A percentile compares a stretch with the other conserved stretches of the same genome.
Evolutionary conservation across 2,888 invertebrate genomes (phyloP).

Genomic region (Ferrisia virgata): DNA sequence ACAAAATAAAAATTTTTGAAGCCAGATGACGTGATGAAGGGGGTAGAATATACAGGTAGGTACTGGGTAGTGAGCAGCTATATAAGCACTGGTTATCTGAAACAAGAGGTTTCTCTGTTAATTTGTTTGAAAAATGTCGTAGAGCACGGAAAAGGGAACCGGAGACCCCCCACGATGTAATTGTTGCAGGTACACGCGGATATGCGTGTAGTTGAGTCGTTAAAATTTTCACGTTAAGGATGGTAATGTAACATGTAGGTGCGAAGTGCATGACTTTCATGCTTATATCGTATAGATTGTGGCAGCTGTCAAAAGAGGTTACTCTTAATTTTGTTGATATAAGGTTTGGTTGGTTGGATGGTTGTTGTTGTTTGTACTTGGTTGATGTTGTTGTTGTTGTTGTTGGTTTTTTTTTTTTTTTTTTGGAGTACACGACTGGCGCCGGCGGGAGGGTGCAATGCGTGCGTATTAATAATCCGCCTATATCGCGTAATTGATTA

Average conservation of each 20-base stretch:
- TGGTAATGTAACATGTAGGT: not conserved
- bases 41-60: too few species aligned
- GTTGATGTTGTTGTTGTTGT: not conserved
- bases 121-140: not conserved
- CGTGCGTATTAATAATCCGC: not conserved
- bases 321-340: slow-evolving; percentile 10
- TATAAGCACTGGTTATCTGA: not conserved
- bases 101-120: not conserved
- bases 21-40: not conserved
- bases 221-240: slow-evolving; percentile 2
- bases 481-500: slow-evolving; percentile 17
- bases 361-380: not conserved
- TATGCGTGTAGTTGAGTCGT: slow-evolving; percentile 1
- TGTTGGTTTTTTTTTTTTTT: not conserved
- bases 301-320: slow-evolving; percentile 17
- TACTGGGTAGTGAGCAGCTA: too few species aligned
- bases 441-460: not conserved
- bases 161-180: not conserved
- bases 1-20: not conserved
- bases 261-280: slow-evolving; percentile 17
- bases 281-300: not conserved
- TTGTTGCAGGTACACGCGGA: not conserved
- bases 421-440: too few species aligned
- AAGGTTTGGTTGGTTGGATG: not conserved
- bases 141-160: not conserved